Evolutionary conservation across 2,113 vertebrate genomes (phyloP).

Genomic region (Calidris pygmaea): DNA sequence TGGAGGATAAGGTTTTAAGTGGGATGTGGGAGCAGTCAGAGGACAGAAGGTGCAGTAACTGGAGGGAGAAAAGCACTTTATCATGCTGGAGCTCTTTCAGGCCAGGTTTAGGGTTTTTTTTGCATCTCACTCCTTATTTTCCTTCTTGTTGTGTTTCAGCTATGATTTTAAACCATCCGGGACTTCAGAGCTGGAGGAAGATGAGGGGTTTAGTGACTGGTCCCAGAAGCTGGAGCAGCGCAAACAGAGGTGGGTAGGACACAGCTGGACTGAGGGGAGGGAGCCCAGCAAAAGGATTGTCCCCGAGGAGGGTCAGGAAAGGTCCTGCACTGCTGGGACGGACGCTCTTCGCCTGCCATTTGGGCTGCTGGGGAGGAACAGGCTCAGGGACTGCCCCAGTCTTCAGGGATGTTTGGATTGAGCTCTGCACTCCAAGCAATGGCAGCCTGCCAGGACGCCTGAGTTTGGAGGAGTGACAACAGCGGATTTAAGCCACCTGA

Average conservation of each 20-base stretch:
- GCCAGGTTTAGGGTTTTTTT: neutral
- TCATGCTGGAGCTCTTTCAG: neutral
- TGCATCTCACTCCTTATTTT: neutral
- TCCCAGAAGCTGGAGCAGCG: slow-evolving; percentile 82
- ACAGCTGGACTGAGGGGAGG: neutral
- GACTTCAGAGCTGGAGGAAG: slow-evolving; percentile 81
- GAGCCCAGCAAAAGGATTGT: neutral
- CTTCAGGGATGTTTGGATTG: neutral
- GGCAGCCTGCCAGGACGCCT: neutral
- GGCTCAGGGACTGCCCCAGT: neutral
- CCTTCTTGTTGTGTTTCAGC: slow-evolving; percentile 49
- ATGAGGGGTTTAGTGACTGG: slow-evolving; percentile 92
- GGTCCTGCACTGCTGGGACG: accelerated
- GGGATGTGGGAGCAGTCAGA: neutral
- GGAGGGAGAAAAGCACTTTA: neutral
- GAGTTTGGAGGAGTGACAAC: slow-evolving; percentile 24
- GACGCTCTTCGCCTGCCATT: neutral
- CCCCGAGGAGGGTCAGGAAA: neutral
- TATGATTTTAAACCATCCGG: slow-evolving; percentile 72
- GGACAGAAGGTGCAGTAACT: neutral
- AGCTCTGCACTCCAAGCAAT: neutral
- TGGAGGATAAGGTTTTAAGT: neutral
- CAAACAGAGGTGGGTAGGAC: slow-evolving; percentile 63
- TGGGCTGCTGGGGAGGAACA: neutral
- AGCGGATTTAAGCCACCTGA: slow-evolving; percentile 53